A percentile compares a stretch with the other conserved stretches of the same genome.
These are phyloP conservation scores for Psilopogon haemacephalus DNA, from an alignment of 2,113 vertebrate species.

Conservation along the genomic window DNA sequence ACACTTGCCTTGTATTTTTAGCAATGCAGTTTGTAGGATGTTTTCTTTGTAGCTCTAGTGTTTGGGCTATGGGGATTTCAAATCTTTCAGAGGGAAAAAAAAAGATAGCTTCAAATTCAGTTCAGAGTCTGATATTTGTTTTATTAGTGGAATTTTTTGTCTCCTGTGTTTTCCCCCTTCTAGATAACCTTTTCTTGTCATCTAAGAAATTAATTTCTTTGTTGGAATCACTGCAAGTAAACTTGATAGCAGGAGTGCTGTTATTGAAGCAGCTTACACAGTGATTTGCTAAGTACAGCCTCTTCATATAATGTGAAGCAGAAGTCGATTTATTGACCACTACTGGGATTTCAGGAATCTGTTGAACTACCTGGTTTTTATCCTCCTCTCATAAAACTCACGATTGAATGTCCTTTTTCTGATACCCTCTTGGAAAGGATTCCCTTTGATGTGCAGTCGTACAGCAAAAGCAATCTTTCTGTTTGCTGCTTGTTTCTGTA, in stretches of 20 bases:
- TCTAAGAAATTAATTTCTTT: constrained; percentile 82
- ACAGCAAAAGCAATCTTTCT: constrained; percentile 1
- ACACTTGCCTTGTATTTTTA: constrained; percentile 1
- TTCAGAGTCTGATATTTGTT: constrained; percentile 71
- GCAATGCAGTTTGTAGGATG: constrained; percentile 16
- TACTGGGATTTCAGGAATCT: constrained; percentile 74
- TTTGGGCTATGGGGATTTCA: constrained; percentile 60
- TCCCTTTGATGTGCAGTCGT: constrained; percentile 35
- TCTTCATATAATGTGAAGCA: constrained; percentile 76
- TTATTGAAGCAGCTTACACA: constrained; percentile 77
- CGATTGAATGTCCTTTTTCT: constrained; percentile 43
- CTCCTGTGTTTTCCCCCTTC: constrained; percentile 73
- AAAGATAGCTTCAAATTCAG: constrained; percentile 58
- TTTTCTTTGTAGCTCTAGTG: constrained; percentile 46
- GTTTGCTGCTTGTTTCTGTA: background rate
- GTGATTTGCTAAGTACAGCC: constrained; percentile 80
- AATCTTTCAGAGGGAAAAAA: constrained; percentile 37
- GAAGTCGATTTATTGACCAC: constrained; percentile 77
- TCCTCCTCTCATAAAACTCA: constrained; percentile 55
- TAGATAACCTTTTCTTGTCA: constrained; percentile 75
- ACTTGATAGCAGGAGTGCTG: constrained; percentile 76
- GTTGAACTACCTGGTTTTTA: constrained; percentile 69
- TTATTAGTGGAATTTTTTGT: constrained; percentile 77
- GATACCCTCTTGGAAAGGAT: constrained; percentile 19
- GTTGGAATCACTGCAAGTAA: constrained; percentile 78